phyloP scores from a whole-genome alignment of 1,140 invertebrate species.

The Bombus confusus region DNA sequence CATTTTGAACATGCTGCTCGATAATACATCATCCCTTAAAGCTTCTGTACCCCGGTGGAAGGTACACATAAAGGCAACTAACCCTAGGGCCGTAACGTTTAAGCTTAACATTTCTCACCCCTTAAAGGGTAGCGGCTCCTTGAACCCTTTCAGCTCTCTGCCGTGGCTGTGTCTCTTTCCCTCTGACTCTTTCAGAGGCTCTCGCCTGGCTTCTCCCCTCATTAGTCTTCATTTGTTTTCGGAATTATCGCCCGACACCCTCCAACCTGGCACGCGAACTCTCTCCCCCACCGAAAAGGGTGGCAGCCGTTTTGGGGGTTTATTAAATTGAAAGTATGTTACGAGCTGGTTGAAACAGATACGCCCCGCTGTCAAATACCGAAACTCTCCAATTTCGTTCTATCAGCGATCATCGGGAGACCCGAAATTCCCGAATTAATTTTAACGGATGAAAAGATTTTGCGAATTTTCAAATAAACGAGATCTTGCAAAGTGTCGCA shows the following conservation, averaged over 20 bases:
- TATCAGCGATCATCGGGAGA: background rate
- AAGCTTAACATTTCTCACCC: slow-evolving; percentile 82
- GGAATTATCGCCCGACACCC: slow-evolving; percentile 81
- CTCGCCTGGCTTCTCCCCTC: slow-evolving; percentile 76
- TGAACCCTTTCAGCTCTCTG: slow-evolving; percentile 77
- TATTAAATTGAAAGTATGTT: slow-evolving; percentile 82
- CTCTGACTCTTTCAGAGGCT: slow-evolving; percentile 66
- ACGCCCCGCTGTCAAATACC: slow-evolving; percentile 23
- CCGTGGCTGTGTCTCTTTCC: slow-evolving; percentile 67
- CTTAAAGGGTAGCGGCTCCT: slow-evolving; percentile 79
- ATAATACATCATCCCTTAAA: slow-evolving; percentile 82
- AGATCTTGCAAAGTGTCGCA: background rate
- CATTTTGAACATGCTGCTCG: slow-evolving; percentile 76
- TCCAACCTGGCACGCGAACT: slow-evolving; percentile 71
- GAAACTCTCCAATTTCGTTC: background rate
- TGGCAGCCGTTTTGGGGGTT: slow-evolving; percentile 74
- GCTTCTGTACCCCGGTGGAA: slow-evolving; percentile 68
- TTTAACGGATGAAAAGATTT: background rate
- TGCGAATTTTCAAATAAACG: background rate
- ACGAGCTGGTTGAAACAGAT: slow-evolving; percentile 52
- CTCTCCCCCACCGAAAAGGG: slow-evolving; percentile 53
- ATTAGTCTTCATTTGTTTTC: slow-evolving; percentile 84
- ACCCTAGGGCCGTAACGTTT: slow-evolving; percentile 80
- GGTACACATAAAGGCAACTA: slow-evolving; percentile 75
- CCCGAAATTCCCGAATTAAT: background rate